phyloP scores from a whole-genome alignment of 2,888 invertebrate genomes.

The Tenthredo livida region DNA sequence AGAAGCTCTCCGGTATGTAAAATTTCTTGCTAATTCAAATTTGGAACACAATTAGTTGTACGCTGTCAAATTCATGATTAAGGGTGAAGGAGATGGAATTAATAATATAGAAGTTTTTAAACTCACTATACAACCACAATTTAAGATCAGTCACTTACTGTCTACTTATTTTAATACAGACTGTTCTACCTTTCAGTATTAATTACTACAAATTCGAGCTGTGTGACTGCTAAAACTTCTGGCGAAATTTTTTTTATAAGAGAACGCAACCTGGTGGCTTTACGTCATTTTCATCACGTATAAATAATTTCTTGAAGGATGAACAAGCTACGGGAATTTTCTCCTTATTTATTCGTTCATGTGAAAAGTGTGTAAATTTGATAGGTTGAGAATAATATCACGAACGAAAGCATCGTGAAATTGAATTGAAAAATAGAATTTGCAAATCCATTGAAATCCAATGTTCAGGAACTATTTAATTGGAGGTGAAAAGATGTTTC shows the following conservation, averaged over 20 bases:
- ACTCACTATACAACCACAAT: background rate
- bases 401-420: background rate
- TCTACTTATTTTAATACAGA: background rate
- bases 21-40: slow-evolving; percentile 18
- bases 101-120: background rate
- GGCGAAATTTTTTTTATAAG: background rate
- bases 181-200: background rate
- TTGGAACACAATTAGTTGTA: background rate
- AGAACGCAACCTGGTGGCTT: background rate
- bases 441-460: background rate
- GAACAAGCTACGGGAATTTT: background rate
- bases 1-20: background rate
- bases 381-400: background rate
- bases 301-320: background rate
- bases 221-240: background rate
- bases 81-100: background rate
- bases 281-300: background rate
- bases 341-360: background rate
- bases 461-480: background rate
- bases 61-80: slow-evolving; percentile 6
- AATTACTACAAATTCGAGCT: background rate
- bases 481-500: background rate
- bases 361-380: background rate
- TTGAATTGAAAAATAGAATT: background rate
- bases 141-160: background rate